Evolutionary conservation across 2,888 invertebrate species (phyloP).

Genomic region (Rutpela maculata): DNA sequence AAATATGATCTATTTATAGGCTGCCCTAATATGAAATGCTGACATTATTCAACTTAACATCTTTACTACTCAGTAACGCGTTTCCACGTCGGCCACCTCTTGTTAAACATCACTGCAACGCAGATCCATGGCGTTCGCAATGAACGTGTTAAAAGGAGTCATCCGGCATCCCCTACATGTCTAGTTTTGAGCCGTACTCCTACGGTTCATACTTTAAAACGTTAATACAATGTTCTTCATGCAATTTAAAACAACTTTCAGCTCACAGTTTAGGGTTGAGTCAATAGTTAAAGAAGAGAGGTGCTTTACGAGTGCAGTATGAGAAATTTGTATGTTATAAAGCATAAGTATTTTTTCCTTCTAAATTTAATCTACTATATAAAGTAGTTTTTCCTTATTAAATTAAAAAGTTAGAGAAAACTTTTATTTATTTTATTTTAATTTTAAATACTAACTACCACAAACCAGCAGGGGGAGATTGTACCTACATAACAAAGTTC

Average conservation of each 20-base stretch:
- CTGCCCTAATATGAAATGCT: too few relatives aligned
- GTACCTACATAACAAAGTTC: background rate
- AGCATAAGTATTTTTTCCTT: background rate
- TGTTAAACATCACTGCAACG: too few relatives aligned
- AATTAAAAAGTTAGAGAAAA: background rate
- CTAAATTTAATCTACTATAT: background rate
- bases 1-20: too few relatives aligned
- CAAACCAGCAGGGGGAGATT: background rate
- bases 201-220: background rate
- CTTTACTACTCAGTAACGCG: too few relatives aligned
- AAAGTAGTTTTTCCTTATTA: background rate
- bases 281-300: background rate
- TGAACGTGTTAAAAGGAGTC: too few relatives aligned
- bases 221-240: background rate
- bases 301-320: background rate
- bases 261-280: background rate
- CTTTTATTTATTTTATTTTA: background rate
- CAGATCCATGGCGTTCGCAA: too few relatives aligned
- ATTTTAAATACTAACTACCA: background rate
- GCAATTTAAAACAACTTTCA: background rate
- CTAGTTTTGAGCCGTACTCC: too few relatives aligned
- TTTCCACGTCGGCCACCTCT: too few relatives aligned
- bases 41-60: too few relatives aligned
- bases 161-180: too few relatives aligned
- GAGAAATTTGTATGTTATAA: background rate